These are phyloP conservation scores for Lycocorax pyrrhopterus DNA, from an alignment of 2,113 vertebrate genomes.

Conservation along the genomic window DNA sequence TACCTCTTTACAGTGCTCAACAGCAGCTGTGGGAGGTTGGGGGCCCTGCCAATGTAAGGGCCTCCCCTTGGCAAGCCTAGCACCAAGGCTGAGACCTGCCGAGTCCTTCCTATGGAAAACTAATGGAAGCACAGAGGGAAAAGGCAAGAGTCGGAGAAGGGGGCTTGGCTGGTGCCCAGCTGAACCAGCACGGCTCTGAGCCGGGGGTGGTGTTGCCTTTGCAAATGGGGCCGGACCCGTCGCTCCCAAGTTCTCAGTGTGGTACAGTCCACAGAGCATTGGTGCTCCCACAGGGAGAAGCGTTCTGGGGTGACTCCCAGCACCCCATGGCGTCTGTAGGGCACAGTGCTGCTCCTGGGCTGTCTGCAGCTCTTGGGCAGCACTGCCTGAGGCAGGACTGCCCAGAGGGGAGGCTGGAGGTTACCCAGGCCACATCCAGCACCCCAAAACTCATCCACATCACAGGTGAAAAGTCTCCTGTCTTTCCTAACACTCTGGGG, in stretches of 20 bases:
- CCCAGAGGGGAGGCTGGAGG: neutral
- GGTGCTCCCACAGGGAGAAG: neutral
- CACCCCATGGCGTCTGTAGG: rapidly evolving
- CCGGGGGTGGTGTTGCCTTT: neutral
- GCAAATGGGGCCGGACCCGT: neutral
- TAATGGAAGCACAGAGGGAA: neutral
- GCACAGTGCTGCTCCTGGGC: neutral
- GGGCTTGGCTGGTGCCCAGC: neutral
- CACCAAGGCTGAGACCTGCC: rapidly evolving
- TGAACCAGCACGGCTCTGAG: neutral
- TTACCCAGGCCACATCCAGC: neutral
- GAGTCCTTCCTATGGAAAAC: neutral
- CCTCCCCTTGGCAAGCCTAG: neutral
- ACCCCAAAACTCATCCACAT: neutral
- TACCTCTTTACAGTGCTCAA: neutral
- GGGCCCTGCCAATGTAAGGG: neutral
- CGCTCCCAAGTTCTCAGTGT: rapidly evolving
- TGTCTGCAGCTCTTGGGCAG: neutral
- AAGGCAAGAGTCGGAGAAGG: neutral
- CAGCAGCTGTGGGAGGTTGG: neutral
- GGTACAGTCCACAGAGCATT: rapidly evolving
- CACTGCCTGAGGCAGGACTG: neutral
- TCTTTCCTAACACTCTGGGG: neutral
- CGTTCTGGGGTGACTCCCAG: neutral
- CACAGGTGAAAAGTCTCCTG: rapidly evolving